Percentiles rank a stretch among this genome's conserved stretches.
Evolutionary conservation across 2,797 vertebrate genomes (phyloP).

Genomic region (Borostomias antarcticus): DNA sequence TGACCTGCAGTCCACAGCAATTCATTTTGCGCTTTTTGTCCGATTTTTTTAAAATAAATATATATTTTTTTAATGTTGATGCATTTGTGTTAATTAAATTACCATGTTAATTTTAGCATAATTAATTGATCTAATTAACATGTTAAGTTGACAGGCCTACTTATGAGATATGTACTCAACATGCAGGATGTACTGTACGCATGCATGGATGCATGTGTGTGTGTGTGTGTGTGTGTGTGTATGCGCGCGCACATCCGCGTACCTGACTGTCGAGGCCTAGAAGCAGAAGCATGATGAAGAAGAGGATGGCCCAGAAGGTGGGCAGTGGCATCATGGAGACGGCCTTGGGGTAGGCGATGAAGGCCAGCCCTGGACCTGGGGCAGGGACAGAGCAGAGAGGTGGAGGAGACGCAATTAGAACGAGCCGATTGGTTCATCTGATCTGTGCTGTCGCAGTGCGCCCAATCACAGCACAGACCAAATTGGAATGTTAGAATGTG

Average conservation of each 20-base stretch:
- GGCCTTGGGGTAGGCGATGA: conserved; percentile 98
- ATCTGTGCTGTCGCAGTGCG: conserved; percentile 59
- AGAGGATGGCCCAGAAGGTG: conserved; percentile 96
- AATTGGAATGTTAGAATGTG: conserved; percentile 33
- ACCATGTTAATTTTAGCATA: too few species aligned
- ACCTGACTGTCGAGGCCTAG: conserved; percentile 99
- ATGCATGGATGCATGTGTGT: too few species aligned
- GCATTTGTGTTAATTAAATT: too few species aligned
- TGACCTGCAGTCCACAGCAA: too few species aligned
- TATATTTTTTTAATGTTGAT: too few species aligned
- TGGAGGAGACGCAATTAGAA: conserved; percentile 65
- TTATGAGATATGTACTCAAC: too few species aligned
- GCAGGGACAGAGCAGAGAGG: conserved; percentile 52
- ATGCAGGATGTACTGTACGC: too few species aligned
- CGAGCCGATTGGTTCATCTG: conserved; percentile 53
- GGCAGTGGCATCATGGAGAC: conserved; percentile 98
- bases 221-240: not conserved
- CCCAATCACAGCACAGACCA: conserved; percentile 56
- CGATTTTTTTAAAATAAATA: too few species aligned
- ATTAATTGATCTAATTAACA: too few species aligned
- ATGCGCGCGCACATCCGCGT: too few species aligned
- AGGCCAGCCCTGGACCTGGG: conserved; percentile 96
- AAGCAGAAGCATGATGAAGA: conserved; percentile 99
- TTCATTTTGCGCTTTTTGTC: too few species aligned
- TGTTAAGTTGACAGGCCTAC: too few species aligned